These are phyloP conservation scores for Megalops cyprinoides DNA, from an alignment of 2,797 vertebrate genomes.

Conservation along the genomic window DNA sequence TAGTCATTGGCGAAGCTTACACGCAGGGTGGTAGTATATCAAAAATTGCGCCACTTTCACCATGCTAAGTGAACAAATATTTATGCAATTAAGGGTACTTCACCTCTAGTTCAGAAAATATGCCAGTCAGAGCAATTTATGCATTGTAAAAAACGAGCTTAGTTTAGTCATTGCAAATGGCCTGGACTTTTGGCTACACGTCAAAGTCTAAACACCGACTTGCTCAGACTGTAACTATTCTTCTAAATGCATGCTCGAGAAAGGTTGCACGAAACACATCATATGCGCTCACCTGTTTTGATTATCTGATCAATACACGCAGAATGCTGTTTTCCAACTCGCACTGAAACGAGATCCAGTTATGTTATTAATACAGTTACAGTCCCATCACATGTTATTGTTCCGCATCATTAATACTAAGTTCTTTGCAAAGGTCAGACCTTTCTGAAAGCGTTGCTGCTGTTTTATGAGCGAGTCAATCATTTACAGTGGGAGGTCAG, in stretches of 20 bases:
- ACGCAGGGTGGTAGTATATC: neutral
- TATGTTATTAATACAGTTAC: neutral
- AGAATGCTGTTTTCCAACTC: neutral
- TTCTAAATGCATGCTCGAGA: conserved; percentile 9
- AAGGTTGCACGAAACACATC: neutral
- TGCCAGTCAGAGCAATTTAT: neutral
- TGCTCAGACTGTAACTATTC: neutral
- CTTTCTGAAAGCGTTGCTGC: conserved; percentile 27
- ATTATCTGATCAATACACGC: too few relatives aligned
- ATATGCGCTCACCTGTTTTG: conserved; percentile 19
- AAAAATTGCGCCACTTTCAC: neutral
- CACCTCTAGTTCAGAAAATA: too few relatives aligned
- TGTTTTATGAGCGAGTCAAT: conserved; percentile 60
- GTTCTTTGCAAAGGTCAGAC: conserved; percentile 31
- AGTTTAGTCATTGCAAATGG: neutral
- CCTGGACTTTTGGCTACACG: neutral
- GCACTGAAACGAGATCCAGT: neutral
- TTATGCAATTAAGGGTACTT: too few relatives aligned
- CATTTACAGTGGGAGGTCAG: conserved; percentile 19
- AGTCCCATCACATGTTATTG: conserved; percentile 4
- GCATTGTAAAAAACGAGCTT: neutral
- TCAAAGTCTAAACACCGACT: neutral
- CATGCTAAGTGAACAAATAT: neutral
- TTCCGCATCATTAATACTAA: conserved; percentile 32
- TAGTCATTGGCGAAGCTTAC: neutral